Evolutionary conservation across 2,113 vertebrate genomes (phyloP), one percentile per base, ranked within the genome.

Genomic region (Tupaia tana): DNA sequence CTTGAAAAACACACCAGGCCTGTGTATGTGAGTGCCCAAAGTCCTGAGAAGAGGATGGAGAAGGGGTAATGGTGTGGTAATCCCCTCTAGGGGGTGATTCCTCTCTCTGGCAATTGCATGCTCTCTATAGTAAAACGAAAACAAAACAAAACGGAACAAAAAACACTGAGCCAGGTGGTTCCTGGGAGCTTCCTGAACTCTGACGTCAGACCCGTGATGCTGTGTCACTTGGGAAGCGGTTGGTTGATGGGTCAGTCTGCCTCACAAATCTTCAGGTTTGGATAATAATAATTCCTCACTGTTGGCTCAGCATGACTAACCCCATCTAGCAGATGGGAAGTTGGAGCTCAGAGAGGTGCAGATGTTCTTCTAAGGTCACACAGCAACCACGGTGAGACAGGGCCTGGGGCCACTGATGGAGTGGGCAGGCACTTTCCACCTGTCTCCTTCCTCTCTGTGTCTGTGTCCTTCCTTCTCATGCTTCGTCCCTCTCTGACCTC

Each of bases 381-480:
- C 52, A 75, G 93, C 59, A 7, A 7, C 27, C 3, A 31, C 7
- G 64, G 7, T 19, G 56, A 58, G 56, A 61, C 1, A 1, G 24
- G 67, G 75, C 25, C 24, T 3, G n/a, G n/a, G 85, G 80, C 9
- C 3, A 10, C 80, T 67, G 13, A 25, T 15, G 15, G 3, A 12
- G 31, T 1, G 13, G 54, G 64, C 9, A 1, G 58, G 61, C 6
- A 34, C 27, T 5, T 43, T 15, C 13, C 9, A 8, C 10, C 59
- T 4, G 3, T 31, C 7, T 56, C 9, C 58, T 4, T 16, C 67
- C 64, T 61, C 34, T 43, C 10, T 1, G 0, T 6, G 18, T 19
- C 59, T 31, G n/a, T 27, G 4, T 16, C 9, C 2, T 1, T 2
- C 0, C 20, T 22, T 2, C 59, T 58, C 31, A 4, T 9, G n/a